phyloP scores from a whole-genome alignment of 2,113 vertebrate genomes.

The Raja brachyura region DNA sequence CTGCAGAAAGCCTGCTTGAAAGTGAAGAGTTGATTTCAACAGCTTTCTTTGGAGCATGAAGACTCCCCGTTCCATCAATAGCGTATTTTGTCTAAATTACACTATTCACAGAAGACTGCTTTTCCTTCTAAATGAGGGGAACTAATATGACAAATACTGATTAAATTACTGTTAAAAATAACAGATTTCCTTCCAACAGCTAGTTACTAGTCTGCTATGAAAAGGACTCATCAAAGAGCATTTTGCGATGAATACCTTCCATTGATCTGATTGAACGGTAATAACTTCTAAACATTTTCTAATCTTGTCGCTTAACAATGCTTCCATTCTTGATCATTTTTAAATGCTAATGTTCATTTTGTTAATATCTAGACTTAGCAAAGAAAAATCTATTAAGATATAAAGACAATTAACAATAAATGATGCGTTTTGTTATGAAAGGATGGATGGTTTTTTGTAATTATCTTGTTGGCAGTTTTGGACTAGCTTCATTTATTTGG shows the following conservation, averaged over 20 bases:
- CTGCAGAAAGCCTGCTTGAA: not conserved
- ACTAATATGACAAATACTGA: not conserved
- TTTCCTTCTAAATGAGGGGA: not conserved
- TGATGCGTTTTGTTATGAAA: not conserved
- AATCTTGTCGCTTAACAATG: not conserved
- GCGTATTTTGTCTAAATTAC: not conserved
- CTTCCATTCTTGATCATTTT: not conserved
- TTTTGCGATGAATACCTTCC: not conserved
- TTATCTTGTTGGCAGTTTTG: not conserved
- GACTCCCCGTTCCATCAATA: not conserved
- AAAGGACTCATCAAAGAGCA: not conserved
- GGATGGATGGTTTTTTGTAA: not conserved
- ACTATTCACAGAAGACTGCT: not conserved
- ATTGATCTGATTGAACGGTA: not conserved
- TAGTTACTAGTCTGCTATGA: not conserved
- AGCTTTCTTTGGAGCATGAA: not conserved
- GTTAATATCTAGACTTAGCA: not conserved
- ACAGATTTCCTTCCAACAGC: not conserved
- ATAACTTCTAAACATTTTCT: not conserved
- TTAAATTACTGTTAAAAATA: not conserved
- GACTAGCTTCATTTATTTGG: not conserved
- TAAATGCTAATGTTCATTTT: not conserved
- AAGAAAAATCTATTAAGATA: not conserved
- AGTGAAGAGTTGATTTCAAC: not conserved
- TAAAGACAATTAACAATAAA: not conserved